phyloP scores from a whole-genome alignment of 2,888 invertebrate species.

The Agrochola litura region DNA sequence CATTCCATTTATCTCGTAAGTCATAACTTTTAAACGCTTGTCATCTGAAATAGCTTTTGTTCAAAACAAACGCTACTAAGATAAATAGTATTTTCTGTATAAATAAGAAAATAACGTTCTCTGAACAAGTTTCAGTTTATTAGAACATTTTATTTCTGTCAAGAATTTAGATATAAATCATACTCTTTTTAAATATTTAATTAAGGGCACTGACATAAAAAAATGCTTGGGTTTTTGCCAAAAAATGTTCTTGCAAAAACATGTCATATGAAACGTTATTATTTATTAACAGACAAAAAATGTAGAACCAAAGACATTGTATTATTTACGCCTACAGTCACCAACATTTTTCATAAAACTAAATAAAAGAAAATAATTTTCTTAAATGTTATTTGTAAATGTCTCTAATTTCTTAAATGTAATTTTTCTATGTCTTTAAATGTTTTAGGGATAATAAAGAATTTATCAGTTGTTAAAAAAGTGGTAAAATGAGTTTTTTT shows the following conservation, averaged over 20 bases:
- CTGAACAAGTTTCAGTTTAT: conserved; percentile 21
- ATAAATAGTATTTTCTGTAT: conserved; percentile 45
- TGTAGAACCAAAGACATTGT: not conserved
- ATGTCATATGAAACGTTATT: conserved; percentile 28
- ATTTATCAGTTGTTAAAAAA: conserved; percentile 33
- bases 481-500: conserved; percentile 10
- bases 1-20: conserved; percentile 30
- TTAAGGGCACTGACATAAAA: conserved; percentile 20
- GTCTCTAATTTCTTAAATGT: not conserved
- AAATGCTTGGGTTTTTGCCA: conserved; percentile 50
- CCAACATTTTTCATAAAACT: conserved; percentile 11
- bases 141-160: conserved; percentile 38
- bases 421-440: conserved; percentile 7
- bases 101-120: conserved; percentile 39
- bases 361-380: not conserved
- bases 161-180: conserved; percentile 40
- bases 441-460: conserved; percentile 33
- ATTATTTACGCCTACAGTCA: not conserved
- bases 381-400: conserved; percentile 10
- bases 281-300: conserved; percentile 17
- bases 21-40: conserved; percentile 40
- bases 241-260: conserved; percentile 19
- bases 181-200: conserved; percentile 37
- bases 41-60: conserved; percentile 39
- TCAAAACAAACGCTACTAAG: conserved; percentile 42